Conservation (phyloP, 2,113 vertebrate genomes). For the Acinonyx jubatus region DNA sequence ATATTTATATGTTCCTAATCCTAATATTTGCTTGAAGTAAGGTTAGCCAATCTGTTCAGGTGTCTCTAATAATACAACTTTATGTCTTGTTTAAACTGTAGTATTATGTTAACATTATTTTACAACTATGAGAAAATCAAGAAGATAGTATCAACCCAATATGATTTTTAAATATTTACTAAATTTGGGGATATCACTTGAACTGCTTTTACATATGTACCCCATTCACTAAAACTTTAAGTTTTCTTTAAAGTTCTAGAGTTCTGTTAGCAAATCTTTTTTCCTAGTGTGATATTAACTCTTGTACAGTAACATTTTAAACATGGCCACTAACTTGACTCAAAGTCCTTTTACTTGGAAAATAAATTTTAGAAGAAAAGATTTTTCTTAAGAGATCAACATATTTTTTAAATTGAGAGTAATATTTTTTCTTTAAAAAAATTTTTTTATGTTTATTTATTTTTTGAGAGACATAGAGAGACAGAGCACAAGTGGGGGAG, state of each 20-base stretch:
- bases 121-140: not conserved
- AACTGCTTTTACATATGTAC: not conserved
- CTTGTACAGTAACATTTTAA: not conserved
- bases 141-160: not conserved
- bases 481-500: no score
- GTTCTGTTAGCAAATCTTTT: not conserved
- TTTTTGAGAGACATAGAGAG: no score
- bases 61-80: not conserved
- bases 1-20: not conserved
- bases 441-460: no score
- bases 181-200: not conserved
- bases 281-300: not conserved
- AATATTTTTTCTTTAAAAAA: not conserved
- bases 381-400: not conserved
- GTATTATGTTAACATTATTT: not conserved
- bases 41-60: not conserved
- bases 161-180: not conserved
- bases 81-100: not conserved
- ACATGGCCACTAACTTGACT: not conserved
- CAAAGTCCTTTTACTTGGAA: not conserved
- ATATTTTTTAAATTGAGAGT: not conserved
- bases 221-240: not conserved
- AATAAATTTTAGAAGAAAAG: not conserved
- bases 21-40: not conserved
- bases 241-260: not conserved